These are phyloP conservation scores for Neoascia interrupta DNA, from an alignment of 2,888 invertebrate genomes.

Conservation along the genomic window DNA sequence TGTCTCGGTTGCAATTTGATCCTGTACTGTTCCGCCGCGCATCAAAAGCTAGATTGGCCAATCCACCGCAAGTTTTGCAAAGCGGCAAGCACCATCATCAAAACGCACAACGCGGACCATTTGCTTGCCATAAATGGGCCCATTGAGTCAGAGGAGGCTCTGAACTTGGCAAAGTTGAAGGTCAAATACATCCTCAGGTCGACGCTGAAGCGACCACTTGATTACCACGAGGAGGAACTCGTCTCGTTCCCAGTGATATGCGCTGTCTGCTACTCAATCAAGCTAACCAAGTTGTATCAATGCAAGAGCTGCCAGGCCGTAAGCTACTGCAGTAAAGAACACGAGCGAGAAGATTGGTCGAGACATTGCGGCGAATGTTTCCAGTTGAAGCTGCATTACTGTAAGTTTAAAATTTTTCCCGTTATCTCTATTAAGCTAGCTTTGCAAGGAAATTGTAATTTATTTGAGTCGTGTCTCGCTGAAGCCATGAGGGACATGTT, in stretches of 20 bases:
- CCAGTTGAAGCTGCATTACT: slow-evolving; percentile 72
- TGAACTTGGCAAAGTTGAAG: slow-evolving; percentile 71
- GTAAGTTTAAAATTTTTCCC: slow-evolving; percentile 71
- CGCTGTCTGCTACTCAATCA: slow-evolving; percentile 71
- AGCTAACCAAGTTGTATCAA: slow-evolving; percentile 52
- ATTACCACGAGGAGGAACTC: slow-evolving; percentile 73
- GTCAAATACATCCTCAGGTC: slow-evolving; percentile 71
- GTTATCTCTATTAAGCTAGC: slow-evolving; percentile 30
- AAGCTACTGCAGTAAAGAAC: slow-evolving; percentile 73
- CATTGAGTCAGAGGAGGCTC: slow-evolving; percentile 50
- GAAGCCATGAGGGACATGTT: slow-evolving; percentile 70
- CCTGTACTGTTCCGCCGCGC: slow-evolving; percentile 84
- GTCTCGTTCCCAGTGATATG: slow-evolving; percentile 74
- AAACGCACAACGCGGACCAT: slow-evolving; percentile 65
- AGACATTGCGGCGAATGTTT: slow-evolving; percentile 72
- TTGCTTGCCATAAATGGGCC: slow-evolving; percentile 71
- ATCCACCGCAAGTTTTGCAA: slow-evolving; percentile 82
- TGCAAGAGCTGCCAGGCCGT: slow-evolving; percentile 72
- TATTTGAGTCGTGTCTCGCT: slow-evolving; percentile 69
- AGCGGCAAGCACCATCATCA: slow-evolving; percentile 74
- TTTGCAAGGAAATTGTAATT: slow-evolving; percentile 21
- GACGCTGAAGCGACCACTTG: slow-evolving; percentile 70
- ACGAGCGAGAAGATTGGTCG: slow-evolving; percentile 66
- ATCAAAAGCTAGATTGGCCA: slow-evolving; percentile 85
- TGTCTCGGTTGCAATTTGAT: slow-evolving; percentile 84